Conservation (phyloP, 2,113 vertebrate species). For the Eurystomus gularis region DNA sequence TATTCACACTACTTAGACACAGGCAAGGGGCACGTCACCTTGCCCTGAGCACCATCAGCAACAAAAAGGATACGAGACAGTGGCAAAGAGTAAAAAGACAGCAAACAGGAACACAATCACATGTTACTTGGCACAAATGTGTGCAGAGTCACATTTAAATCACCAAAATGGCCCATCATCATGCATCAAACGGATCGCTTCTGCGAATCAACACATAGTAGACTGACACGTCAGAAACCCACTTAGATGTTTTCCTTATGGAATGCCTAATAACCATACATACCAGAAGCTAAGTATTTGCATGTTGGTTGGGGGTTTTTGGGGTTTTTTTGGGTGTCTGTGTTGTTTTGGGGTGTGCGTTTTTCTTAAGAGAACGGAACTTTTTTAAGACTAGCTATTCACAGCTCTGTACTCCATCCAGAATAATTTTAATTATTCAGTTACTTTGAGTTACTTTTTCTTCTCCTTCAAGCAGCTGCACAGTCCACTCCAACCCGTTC, state of each 20-base stretch:
- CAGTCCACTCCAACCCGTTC: background rate
- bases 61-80: background rate
- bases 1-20: background rate
- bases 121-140: background rate
- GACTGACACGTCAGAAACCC: background rate
- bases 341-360: background rate
- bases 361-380: background rate
- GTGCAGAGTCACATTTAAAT: background rate
- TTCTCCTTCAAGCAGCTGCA: background rate
- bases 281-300: background rate
- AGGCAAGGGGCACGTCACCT: background rate
- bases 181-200: background rate
- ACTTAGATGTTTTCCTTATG: background rate
- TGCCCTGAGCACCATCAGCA: background rate
- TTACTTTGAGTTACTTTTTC: background rate
- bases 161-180: background rate
- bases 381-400: background rate
- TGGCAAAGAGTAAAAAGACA: background rate
- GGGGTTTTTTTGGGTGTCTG: background rate
- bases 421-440: background rate
- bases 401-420: background rate
- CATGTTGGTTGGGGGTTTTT: background rate
- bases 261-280: background rate
- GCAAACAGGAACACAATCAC: background rate
- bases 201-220: background rate